Evolutionary conservation across 2,888 invertebrate species (phyloP).

Genomic region (Linyphia triangularis): DNA sequence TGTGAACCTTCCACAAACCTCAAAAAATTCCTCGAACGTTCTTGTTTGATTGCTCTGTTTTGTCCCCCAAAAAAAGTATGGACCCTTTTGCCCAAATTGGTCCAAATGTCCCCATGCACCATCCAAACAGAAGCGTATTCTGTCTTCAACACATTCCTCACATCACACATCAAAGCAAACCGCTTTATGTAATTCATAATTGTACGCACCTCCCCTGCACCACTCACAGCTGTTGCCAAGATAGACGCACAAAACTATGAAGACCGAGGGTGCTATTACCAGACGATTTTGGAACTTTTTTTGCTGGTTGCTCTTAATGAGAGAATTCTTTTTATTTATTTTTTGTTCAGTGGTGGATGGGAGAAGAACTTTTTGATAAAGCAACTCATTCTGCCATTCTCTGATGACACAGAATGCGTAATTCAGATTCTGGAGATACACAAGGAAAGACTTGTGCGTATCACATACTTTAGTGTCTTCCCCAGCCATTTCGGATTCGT

Average conservation of each 20-base stretch:
- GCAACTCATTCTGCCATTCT: slow-evolving; percentile 39
- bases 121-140: not conserved
- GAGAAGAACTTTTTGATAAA: slow-evolving; percentile 46
- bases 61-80: not conserved
- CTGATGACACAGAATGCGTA: slow-evolving; percentile 19
- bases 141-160: not conserved
- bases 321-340: slow-evolving; percentile 30
- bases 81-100: not conserved
- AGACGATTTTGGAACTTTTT: slow-evolving; percentile 63
- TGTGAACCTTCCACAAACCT: not conserved
- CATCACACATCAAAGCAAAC: slow-evolving; percentile 38
- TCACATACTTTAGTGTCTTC: not conserved
- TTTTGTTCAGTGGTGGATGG: not conserved
- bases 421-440: not conserved
- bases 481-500: not conserved
- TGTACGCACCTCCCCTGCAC: not conserved
- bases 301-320: slow-evolving; percentile 55
- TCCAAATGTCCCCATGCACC: not conserved
- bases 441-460: not conserved
- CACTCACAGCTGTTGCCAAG: slow-evolving; percentile 25
- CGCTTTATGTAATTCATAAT: slow-evolving; percentile 44
- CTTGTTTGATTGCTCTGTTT: no score
- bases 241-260: slow-evolving; percentile 8
- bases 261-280: slow-evolving; percentile 40
- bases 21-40: not conserved